Evolutionary conservation across 2,113 vertebrate species (phyloP).

Genomic region (Antigone vipio): DNA sequence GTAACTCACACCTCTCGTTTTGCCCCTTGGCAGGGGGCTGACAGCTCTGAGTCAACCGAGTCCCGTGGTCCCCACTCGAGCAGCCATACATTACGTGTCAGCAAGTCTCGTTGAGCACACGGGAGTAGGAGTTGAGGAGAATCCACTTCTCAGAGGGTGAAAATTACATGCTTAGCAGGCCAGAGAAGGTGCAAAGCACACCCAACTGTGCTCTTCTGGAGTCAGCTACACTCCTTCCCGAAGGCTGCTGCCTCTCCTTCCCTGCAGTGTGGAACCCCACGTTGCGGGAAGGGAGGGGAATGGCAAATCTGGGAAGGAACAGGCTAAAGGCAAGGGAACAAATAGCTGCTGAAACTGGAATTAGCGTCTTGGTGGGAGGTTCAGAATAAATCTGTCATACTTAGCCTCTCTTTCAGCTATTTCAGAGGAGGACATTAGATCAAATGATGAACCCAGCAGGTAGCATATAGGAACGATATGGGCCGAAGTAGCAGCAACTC

Average conservation of each 20-base stretch:
- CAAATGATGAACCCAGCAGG: neutral
- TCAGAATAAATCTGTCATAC: neutral
- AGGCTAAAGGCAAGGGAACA: neutral
- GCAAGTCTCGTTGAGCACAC: neutral
- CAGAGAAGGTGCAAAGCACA: neutral
- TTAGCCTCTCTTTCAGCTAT: neutral
- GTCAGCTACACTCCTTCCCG: neutral
- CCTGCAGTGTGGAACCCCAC: rapidly evolving
- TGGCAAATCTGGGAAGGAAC: neutral
- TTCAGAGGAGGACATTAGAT: neutral
- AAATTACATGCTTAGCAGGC: neutral
- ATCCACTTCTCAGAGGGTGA: neutral
- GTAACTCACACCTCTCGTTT: neutral
- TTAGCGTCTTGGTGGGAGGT: neutral
- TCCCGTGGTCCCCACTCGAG: rapidly evolving
- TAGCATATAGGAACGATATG: neutral
- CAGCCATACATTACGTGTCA: neutral
- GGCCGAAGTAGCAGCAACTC: neutral
- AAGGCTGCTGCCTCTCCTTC: neutral
- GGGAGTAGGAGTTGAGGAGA: neutral
- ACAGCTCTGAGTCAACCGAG: neutral
- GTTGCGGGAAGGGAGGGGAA: rapidly evolving
- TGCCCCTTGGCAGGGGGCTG: neutral
- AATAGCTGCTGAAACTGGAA: constrained; percentile 11
- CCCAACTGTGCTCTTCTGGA: neutral